Base-by-base conservation (phyloP, 2,113 vertebrate genomes). In the Peucedramus taeniatus region DNA sequence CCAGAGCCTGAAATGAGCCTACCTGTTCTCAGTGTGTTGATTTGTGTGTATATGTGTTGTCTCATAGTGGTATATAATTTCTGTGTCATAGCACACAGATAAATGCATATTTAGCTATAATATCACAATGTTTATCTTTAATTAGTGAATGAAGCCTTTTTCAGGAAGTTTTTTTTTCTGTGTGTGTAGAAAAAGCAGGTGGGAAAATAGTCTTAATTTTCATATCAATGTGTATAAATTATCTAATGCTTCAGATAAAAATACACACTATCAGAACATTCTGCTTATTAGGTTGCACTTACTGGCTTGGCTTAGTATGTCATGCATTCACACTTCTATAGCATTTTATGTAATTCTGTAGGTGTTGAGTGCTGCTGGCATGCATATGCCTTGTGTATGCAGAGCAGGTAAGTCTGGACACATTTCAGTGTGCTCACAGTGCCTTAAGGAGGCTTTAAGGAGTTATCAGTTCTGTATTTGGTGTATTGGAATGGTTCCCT, bases 101-200 rank as follows among this genome's bases (percentile, higher is more conserved):
- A 91, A 96, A 94, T 83, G 57, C 8, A 12, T 91, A 74, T 92
- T 96, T 93, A 64, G 35, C 59, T 94, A 22, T 50, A 96, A 83
- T 57, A 85, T 90, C 51, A 85, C 49, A 83, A 83, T 77, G 18
- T 95, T 90, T 95, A 28, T 77, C 22, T 86, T 94, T 33, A 95
- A 81, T 82, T 57, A 74, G 33, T 26, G 42, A 92, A 33, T 51
- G 2, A 47, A 26, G 37, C 76, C 17, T 86, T 71, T 94, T 96
- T 42, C 56, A 54, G 86, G 17, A 56, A 78, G 1, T 1, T n/a
- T 75, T 2, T n/a, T 54, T 40, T 78, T n/a, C n/a, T n/a, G n/a
- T n/a, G n/a, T 69, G 8, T 56, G 2, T 60, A 61, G 45, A 44
- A 71, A 78, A 89, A 87, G 49, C 65, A 84, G 60, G 53, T 83